Evolutionary conservation across 2,797 vertebrate genomes (phyloP).

Genomic region (Macrochelys suwanniensis): DNA sequence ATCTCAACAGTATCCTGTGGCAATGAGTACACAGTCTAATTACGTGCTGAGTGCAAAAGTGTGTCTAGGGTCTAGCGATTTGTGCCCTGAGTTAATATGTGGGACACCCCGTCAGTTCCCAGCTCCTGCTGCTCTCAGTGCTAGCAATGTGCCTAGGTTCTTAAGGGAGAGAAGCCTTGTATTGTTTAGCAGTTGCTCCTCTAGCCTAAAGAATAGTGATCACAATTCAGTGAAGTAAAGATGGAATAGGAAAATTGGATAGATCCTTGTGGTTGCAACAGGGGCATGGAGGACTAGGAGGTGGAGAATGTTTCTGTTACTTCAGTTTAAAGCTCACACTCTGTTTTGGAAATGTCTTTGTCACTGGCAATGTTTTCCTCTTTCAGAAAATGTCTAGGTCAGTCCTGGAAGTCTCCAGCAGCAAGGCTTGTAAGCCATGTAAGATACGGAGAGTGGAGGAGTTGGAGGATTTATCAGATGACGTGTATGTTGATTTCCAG

Average conservation of each 20-base stretch:
- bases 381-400: slow-evolving; percentile 23
- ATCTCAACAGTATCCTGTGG: slow-evolving; percentile 14
- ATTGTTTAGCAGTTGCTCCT: not conserved
- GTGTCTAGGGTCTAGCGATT: not conserved
- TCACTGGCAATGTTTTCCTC: not conserved
- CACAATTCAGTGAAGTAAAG: not conserved
- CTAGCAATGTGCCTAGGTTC: not conserved
- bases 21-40: slow-evolving; percentile 17
- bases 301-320: not conserved
- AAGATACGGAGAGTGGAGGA: not conserved
- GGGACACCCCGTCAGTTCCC: not conserved
- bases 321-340: not conserved
- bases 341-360: not conserved
- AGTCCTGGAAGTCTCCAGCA: not conserved
- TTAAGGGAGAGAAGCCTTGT: not conserved
- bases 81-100: not conserved
- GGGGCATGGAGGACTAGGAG: not conserved
- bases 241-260: not conserved
- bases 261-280: not conserved
- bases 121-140: not conserved
- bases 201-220: not conserved
- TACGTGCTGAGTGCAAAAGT: not conserved
- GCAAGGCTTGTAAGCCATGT: not conserved
- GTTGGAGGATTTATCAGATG: not conserved
- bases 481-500: not conserved